Percentiles rank a stretch among this genome's conserved stretches.
phyloP scores from a whole-genome alignment of 2,113 vertebrate species.

The Cyanoderma ruficeps region DNA sequence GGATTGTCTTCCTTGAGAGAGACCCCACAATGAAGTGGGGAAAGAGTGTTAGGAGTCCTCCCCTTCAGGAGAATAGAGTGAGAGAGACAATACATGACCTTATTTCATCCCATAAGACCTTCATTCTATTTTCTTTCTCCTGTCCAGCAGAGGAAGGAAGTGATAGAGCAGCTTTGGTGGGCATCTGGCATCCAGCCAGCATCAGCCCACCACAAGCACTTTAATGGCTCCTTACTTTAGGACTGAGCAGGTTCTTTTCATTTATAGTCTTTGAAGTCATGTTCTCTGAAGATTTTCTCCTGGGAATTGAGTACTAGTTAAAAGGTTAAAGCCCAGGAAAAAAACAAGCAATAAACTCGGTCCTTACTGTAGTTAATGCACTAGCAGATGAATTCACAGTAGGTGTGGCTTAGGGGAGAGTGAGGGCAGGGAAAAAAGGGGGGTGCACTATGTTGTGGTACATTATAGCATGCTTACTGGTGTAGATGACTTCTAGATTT shows the following conservation, averaged over 20 bases:
- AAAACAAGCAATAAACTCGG: not conserved
- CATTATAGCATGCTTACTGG: not conserved
- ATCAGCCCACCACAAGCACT: not conserved
- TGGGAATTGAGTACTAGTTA: not conserved
- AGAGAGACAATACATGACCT: not conserved
- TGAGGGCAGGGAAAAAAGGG: accelerated
- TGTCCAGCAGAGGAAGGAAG: not conserved
- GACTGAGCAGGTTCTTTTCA: not conserved
- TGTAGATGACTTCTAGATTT: not conserved
- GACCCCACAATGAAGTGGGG: not conserved
- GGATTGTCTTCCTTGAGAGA: not conserved
- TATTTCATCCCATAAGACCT: not conserved
- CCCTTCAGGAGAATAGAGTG: not conserved
- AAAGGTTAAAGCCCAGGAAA: not conserved
- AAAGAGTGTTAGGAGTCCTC: not conserved
- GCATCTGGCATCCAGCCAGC: not conserved
- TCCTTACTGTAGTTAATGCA: not conserved
- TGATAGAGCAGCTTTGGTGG: not conserved
- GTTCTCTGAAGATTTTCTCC: not conserved
- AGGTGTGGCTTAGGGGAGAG: not conserved
- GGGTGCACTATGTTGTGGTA: not conserved
- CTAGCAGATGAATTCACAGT: not conserved
- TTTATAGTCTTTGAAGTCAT: not conserved
- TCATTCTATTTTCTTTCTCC: not conserved
- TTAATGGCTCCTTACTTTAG: not conserved